A percentile compares a stretch with the other conserved stretches of the same genome.
Conservation (phyloP, 2,113 vertebrate genomes). For the Jaculus jaculus region DNA sequence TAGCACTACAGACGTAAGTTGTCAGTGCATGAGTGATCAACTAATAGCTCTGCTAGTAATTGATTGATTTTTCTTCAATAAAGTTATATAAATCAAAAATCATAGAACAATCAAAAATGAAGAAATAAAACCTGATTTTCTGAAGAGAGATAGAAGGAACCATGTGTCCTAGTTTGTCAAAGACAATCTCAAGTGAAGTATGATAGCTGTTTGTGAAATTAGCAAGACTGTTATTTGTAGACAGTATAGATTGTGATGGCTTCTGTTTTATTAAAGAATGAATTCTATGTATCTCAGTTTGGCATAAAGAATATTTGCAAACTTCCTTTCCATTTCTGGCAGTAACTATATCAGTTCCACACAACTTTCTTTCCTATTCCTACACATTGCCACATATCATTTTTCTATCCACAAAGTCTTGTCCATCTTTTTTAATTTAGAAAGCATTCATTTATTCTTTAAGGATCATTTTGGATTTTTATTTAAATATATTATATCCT, state of each 20-base stretch:
- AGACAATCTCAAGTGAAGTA: constrained; percentile 20
- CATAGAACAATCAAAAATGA: not conserved
- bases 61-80: constrained; percentile 97
- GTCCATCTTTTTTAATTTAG: not conserved
- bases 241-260: not conserved
- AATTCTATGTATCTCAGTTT: not conserved
- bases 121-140: constrained; percentile 7
- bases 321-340: constrained; percentile 35
- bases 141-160: not conserved
- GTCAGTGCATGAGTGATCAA: constrained; percentile 93
- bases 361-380: not conserved
- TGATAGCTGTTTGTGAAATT: not conserved
- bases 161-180: not conserved
- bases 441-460: not conserved
- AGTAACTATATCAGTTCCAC: not conserved
- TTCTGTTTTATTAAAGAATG: constrained; percentile 18
- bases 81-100: constrained; percentile 95
- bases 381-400: not conserved
- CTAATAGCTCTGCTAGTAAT: constrained; percentile 96
- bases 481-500: not conserved
- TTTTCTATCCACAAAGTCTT: not conserved
- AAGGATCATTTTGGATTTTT: constrained; percentile 5
- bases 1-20: constrained; percentile 98
- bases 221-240: not conserved
- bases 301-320: not conserved